A percentile compares a stretch with the other conserved stretches of the same genome.
These are phyloP conservation scores for Sebastes jordani DNA, from an alignment of 2,797 vertebrate species.

Conservation along the genomic window DNA sequence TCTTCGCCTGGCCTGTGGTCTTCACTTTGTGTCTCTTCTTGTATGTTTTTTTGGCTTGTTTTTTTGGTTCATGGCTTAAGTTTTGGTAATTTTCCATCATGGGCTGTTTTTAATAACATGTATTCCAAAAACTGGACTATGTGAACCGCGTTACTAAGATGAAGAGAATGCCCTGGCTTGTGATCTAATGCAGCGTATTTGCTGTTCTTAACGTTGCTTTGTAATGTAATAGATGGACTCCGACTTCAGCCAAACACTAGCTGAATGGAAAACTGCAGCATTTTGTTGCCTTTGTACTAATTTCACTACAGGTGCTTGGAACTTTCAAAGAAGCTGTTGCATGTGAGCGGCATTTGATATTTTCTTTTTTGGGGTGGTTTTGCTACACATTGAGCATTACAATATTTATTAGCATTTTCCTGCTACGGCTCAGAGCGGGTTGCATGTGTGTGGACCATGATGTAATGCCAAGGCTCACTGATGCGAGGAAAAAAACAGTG, in stretches of 20 bases:
- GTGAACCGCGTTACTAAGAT: slow-evolving; percentile 58
- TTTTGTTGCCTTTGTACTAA: slow-evolving; percentile 1
- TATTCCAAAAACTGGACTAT: slow-evolving; percentile 41
- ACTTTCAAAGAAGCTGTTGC: slow-evolving; percentile 23
- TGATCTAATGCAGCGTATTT: slow-evolving; percentile 42
- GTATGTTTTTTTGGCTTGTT: slow-evolving; percentile 46
- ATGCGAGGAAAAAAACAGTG: slow-evolving; percentile 19
- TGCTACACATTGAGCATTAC: slow-evolving; percentile 8
- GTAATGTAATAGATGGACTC: slow-evolving; percentile 34
- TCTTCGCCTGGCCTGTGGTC: slow-evolving; percentile 36
- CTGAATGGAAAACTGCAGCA: slow-evolving; percentile 34
- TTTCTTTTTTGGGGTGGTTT: slow-evolving; percentile 5
- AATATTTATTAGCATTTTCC: slow-evolving; percentile 32
- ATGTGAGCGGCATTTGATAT: slow-evolving; percentile 16
- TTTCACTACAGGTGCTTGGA: slow-evolving; percentile 30
- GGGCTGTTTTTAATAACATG: slow-evolving; percentile 65
- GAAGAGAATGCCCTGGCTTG: slow-evolving; percentile 52
- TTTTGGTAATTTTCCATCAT: slow-evolving; percentile 54
- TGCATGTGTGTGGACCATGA: slow-evolving; percentile 60
- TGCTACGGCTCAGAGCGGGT: slow-evolving; percentile 31
- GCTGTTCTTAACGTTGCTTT: slow-evolving; percentile 34
- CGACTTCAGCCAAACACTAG: slow-evolving; percentile 28
- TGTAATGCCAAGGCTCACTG: slow-evolving; percentile 55
- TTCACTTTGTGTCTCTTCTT: slow-evolving; percentile 29
- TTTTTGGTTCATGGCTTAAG: slow-evolving; percentile 38